phyloP scores from a whole-genome alignment of 2,797 vertebrate species.

The Megaceryle alcyon region DNA sequence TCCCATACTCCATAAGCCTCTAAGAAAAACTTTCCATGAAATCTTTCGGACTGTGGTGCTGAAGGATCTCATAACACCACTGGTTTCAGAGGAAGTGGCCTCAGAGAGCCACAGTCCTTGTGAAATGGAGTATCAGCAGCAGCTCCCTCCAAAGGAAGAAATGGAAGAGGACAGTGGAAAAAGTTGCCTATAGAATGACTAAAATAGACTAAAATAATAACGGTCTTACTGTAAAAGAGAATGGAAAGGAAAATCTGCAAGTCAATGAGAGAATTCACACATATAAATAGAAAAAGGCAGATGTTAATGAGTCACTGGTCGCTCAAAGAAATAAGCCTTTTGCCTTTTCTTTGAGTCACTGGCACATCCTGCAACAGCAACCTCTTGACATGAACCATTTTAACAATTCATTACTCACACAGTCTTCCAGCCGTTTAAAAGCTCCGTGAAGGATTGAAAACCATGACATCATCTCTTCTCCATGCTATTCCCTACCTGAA shows the following conservation, averaged over 20 bases:
- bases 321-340: slow-evolving; percentile 16
- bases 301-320: slow-evolving; percentile 55
- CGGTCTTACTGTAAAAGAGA: slow-evolving; percentile 33
- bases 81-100: not conserved
- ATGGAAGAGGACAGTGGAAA: slow-evolving; percentile 27
- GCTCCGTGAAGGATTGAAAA: not conserved
- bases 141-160: not conserved
- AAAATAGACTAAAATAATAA: not conserved
- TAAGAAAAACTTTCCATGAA: not conserved
- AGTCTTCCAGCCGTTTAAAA: slow-evolving; percentile 14
- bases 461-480: slow-evolving; percentile 44
- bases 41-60: not conserved
- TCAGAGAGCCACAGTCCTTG: not conserved
- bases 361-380: slow-evolving; percentile 26
- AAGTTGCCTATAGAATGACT: slow-evolving; percentile 5
- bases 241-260: slow-evolving; percentile 52
- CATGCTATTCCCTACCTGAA: not conserved
- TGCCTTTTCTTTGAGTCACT: slow-evolving; percentile 41
- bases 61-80: not conserved
- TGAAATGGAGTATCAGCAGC: not conserved
- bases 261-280: slow-evolving; percentile 55
- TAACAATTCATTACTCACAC: slow-evolving; percentile 52
- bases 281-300: slow-evolving; percentile 54
- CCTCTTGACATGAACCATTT: slow-evolving; percentile 30
- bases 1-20: not conserved